Evolutionary conservation across 2,113 vertebrate genomes (phyloP).

Genomic region (Barnardius zonarius): DNA sequence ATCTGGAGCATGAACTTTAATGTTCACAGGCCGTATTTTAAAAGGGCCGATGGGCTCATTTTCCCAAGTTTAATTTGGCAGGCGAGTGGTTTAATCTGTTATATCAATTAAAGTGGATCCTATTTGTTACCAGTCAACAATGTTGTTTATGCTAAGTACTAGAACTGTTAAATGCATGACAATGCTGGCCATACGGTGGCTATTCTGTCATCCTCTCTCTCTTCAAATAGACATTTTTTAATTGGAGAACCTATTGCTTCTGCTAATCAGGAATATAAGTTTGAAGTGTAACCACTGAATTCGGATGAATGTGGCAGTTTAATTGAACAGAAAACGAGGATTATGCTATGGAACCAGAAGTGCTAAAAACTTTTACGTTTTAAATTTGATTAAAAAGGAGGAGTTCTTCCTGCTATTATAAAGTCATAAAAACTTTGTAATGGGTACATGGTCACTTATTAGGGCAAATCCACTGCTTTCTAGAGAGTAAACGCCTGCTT

Average conservation of each 20-base stretch:
- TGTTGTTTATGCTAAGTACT: not conserved
- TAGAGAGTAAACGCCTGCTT: not conserved
- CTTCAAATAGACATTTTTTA: not conserved
- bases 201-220: slow-evolving; percentile 9
- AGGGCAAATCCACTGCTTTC: not conserved
- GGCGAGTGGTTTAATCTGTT: slow-evolving; percentile 24
- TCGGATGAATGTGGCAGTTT: not conserved
- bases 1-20: slow-evolving; percentile 30
- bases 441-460: not conserved
- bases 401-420: not conserved
- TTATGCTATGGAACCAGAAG: not conserved
- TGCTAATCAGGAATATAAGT: slow-evolving; percentile 24
- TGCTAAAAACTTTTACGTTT: not conserved
- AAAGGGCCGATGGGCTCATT: slow-evolving; percentile 5
- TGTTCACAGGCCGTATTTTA: not conserved
- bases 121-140: slow-evolving; percentile 30
- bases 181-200: not conserved
- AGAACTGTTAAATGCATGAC: slow-evolving; percentile 22
- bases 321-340: not conserved
- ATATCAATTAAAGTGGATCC: not conserved
- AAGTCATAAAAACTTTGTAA: not conserved
- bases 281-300: slow-evolving; percentile 13
- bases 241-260: slow-evolving; percentile 26
- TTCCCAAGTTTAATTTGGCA: slow-evolving; percentile 48
- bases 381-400: not conserved